Conservation (phyloP, 2,797 vertebrate genomes). For the Anguilla obscura region DNA sequence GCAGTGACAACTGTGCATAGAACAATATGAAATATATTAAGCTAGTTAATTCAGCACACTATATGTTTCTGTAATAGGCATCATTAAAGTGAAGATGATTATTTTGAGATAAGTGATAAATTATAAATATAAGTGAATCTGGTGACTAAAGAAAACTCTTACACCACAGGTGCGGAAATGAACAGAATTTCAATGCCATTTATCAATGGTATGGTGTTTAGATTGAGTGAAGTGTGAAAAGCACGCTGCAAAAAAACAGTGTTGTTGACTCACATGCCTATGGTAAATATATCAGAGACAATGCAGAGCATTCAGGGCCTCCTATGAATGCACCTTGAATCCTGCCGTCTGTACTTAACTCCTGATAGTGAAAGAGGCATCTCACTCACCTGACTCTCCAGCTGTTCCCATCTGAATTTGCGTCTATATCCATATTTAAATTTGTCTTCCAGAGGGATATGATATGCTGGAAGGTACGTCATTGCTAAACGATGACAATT, state of each 20-base stretch:
- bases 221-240: background rate
- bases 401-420: constrained; percentile 74
- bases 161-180: background rate
- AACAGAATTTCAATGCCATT: background rate
- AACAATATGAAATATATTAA: background rate
- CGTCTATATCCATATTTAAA: constrained; percentile 74
- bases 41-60: background rate
- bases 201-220: background rate
- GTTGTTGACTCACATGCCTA: constrained; percentile 69
- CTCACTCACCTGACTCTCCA: constrained; percentile 61
- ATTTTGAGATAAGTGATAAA: background rate
- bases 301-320: constrained; percentile 34
- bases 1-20: background rate
- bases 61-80: background rate
- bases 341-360: constrained; percentile 53
- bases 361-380: constrained; percentile 39
- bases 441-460: constrained; percentile 84
- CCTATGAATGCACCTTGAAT: constrained; percentile 34
- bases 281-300: constrained; percentile 60
- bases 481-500: constrained; percentile 81
- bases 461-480: constrained; percentile 79
- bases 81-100: background rate
- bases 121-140: too few species aligned
- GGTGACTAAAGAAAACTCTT: too few species aligned
- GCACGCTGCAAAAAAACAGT: background rate